A percentile compares a stretch with the other conserved stretches of the same genome.
Conservation (phyloP, 2,888 invertebrate species). For the Digitonthophagus gazella region DNA sequence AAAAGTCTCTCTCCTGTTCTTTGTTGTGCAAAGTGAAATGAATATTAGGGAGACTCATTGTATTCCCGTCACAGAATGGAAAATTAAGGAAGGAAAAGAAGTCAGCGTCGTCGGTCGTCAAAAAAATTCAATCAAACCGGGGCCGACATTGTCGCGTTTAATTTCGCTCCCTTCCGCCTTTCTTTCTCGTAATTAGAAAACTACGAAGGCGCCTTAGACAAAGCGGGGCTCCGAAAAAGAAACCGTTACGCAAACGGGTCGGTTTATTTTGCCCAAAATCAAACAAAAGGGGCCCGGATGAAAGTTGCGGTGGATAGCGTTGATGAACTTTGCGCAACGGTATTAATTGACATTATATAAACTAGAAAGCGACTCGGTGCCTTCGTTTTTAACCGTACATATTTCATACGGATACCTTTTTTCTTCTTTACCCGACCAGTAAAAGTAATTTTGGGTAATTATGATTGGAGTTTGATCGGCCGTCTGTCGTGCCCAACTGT, state of each 20-base stretch:
- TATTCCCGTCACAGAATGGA: background rate
- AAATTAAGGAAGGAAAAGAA: background rate
- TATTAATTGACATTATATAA: background rate
- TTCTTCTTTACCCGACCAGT: background rate
- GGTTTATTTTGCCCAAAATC: background rate
- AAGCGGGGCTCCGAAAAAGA: background rate
- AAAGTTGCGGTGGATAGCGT: background rate
- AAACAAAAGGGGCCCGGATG: background rate
- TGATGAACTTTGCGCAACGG: background rate
- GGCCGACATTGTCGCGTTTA: background rate
- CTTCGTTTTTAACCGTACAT: background rate
- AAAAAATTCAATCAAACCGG: background rate
- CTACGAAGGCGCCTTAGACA: no score
- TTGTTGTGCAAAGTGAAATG: background rate
- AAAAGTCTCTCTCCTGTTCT: background rate
- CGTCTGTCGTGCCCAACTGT: slow-evolving; percentile 46
- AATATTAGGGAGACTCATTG: background rate
- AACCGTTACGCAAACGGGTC: background rate
- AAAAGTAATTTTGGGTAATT: background rate
- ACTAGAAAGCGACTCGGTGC: background rate
- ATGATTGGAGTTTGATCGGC: slow-evolving; percentile 23
- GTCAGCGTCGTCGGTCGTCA: background rate
- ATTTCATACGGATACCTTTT: background rate
- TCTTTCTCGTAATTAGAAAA: background rate
- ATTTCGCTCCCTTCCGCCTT: background rate